Evolutionary conservation across 2,888 invertebrate species (phyloP), one percentile per base, ranked within the genome.

Genomic region (Caenorhabditis angaria): DNA sequence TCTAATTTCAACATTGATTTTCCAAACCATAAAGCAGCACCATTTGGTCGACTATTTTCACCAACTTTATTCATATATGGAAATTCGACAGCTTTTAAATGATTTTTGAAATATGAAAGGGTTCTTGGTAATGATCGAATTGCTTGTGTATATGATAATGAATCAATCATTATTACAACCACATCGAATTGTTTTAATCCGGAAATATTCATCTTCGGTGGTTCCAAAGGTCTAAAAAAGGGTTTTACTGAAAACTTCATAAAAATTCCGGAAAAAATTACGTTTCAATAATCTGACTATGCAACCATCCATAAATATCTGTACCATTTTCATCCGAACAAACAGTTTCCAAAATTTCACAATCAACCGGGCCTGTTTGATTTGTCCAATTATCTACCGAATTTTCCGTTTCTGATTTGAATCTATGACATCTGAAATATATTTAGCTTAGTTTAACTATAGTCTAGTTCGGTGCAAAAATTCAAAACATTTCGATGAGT

Each of bases 11-110:
- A 75, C 2, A 72, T 24, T 4, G 69, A 66, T 61, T 77, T 77
- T 76, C 78, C 78, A 61, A 71, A 76, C 73, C 72, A 76, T 20
- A 82, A 57, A 2, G 77, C 77, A 59, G 76, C 61, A 18, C 77
- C 82, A 72, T 83, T 83, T n/a, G 83, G 83, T 18, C 76, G 72
- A 61, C 76, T 76, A 61, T 83, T 83, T 24, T 72, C 55, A 5
- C 79, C 83, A n/a, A 82, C 59, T 70, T 83, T 83, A 69, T 83
- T 83, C 64, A 83, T 63, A 63, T 81, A 76, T 1, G 75, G 75
- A 57, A 83, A 81, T 35, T 62, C 61, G 47, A 81, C 66, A 25
- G 81, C 79, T 47, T 73, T 75, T 66, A 74, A 65, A 24, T 70
- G 67, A 35, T 78, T 70, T 20, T 63, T 67, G 58, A 78, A 71